Percentiles rank a stretch among this genome's conserved stretches.
Evolutionary conservation across 2,888 invertebrate genomes (phyloP).

Genomic region (Mamestra brassicae): DNA sequence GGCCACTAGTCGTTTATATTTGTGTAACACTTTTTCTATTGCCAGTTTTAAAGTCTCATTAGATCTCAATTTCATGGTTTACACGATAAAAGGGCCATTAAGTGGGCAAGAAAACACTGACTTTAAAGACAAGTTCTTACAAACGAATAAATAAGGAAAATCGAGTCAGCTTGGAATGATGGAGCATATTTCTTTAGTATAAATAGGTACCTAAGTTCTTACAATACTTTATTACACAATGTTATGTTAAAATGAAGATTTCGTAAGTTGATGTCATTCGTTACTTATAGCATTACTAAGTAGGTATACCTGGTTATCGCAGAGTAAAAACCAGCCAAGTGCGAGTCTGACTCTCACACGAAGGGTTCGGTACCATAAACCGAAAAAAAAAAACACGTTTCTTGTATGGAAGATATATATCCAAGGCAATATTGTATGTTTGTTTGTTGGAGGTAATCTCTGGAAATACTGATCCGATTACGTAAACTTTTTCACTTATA

Average conservation of each 20-base stretch:
- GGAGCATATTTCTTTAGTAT: slow-evolving; percentile 43
- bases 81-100: slow-evolving; percentile 39
- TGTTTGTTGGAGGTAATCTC: background rate
- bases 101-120: slow-evolving; percentile 36
- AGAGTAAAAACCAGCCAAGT: background rate
- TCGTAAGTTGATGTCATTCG: slow-evolving; percentile 26
- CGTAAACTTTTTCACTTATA: background rate
- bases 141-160: slow-evolving; percentile 54
- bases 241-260: slow-evolving; percentile 24
- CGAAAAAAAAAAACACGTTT: no score
- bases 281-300: background rate
- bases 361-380: no score
- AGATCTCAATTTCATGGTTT: slow-evolving; percentile 58
- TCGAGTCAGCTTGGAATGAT: slow-evolving; percentile 43
- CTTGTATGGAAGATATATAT: no score
- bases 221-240: slow-evolving; percentile 49
- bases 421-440: background rate
- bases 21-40: slow-evolving; percentile 37
- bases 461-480: background rate
- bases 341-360: no score
- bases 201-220: slow-evolving; percentile 1
- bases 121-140: slow-evolving; percentile 22
- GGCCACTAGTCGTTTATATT: slow-evolving; percentile 8
- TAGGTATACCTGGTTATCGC: background rate
- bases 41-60: slow-evolving; percentile 46